phyloP scores from a whole-genome alignment of 2,113 vertebrate species.

The Epinephelus moara region DNA sequence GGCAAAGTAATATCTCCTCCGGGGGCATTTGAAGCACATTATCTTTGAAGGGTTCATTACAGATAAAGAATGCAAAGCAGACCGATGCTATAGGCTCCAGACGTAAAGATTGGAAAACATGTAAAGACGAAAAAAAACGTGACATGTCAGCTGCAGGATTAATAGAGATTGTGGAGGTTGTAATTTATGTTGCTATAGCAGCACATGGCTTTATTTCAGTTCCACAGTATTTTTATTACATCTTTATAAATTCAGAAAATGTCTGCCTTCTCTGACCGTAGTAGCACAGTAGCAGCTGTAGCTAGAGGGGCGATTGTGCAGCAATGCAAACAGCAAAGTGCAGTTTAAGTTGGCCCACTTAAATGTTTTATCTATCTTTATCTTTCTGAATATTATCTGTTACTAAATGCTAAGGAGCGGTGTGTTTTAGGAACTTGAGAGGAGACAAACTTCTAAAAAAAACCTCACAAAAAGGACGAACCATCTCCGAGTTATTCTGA shows the following conservation, averaged over 20 bases:
- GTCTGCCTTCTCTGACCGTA: conserved; percentile 1
- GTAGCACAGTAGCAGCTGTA: neutral
- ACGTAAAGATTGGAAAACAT: conserved; percentile 44
- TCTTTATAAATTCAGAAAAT: conserved; percentile 23
- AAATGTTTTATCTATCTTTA: conserved; percentile 41
- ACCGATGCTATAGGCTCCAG: conserved; percentile 39
- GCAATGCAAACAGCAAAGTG: conserved; percentile 39
- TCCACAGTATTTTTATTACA: neutral
- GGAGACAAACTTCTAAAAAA: conserved; percentile 36
- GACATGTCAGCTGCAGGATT: conserved; percentile 23
- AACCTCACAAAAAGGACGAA: conserved; percentile 13
- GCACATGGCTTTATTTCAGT: neutral
- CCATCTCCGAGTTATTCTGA: conserved; percentile 38
- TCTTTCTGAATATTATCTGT: conserved; percentile 37
- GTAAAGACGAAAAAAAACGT: conserved; percentile 5
- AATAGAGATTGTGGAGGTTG: conserved; percentile 14
- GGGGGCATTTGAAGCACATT: conserved; percentile 84
- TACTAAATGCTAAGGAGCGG: conserved; percentile 11
- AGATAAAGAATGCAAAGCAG: conserved; percentile 85
- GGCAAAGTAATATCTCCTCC: conserved; percentile 59
- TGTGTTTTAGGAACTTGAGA: conserved; percentile 22
- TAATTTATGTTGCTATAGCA: conserved; percentile 10
- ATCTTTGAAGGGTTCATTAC: conserved; percentile 89
- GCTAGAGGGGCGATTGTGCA: conserved; percentile 23
- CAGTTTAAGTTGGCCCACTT: conserved; percentile 21